Percentiles rank a stretch among this genome's conserved stretches.
Evolutionary conservation across 2,113 vertebrate genomes (phyloP).

Genomic region (Hydrolagus affinis): DNA sequence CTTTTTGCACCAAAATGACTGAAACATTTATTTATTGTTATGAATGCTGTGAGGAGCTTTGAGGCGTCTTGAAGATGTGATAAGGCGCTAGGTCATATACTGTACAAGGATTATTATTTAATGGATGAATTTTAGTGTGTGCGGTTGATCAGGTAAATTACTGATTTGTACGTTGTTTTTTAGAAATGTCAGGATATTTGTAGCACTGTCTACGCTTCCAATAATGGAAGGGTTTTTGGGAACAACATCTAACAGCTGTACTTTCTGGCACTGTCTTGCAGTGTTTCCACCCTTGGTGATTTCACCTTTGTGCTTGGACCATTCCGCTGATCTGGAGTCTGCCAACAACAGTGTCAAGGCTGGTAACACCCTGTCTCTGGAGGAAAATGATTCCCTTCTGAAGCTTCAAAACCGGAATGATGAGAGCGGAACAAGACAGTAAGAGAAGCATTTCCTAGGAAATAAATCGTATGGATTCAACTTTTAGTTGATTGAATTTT

Average conservation of each 20-base stretch:
- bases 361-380: conserved; percentile 17
- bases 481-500: too few species aligned
- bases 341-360: conserved; percentile 33
- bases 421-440: neutral
- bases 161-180: neutral
- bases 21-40: too few species aligned
- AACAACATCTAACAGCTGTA: neutral
- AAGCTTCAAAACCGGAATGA: neutral
- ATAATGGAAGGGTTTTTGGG: neutral
- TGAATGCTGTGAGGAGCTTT: too few species aligned
- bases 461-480: too few species aligned
- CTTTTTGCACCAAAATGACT: too few species aligned
- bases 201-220: neutral
- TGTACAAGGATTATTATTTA: too few species aligned
- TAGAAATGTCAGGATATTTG: neutral
- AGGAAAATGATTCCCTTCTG: neutral
- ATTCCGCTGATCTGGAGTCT: conserved; percentile 32
- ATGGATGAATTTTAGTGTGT: neutral
- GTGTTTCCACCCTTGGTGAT: conserved; percentile 55
- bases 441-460: neutral
- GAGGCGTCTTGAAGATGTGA: too few species aligned
- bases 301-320: conserved; percentile 54
- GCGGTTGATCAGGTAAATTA: neutral
- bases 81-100: too few species aligned
- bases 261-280: conserved; percentile 44